Evolutionary conservation across 2,888 invertebrate species (phyloP).

Genomic region (Biston betularia): DNA sequence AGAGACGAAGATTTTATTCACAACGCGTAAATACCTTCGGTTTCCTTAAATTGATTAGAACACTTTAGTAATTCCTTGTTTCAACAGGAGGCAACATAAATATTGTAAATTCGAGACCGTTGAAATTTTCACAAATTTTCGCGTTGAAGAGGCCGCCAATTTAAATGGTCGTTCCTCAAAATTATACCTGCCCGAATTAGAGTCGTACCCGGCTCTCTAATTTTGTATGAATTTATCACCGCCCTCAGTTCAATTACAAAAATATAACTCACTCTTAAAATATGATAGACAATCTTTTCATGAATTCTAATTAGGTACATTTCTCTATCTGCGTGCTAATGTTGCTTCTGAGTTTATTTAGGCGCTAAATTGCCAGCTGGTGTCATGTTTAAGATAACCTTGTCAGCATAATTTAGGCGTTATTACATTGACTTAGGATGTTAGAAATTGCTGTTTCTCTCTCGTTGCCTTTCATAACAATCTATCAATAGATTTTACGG

Average conservation of each 20-base stretch:
- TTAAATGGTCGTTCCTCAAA: constrained; percentile 38
- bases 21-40: constrained; percentile 46
- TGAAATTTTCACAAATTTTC: constrained; percentile 39
- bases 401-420: constrained; percentile 16
- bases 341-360: constrained; percentile 14
- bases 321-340: constrained; percentile 22
- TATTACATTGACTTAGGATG: constrained; percentile 35
- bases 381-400: constrained; percentile 21
- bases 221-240: constrained; percentile 37
- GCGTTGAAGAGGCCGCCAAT: constrained; percentile 38
- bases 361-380: constrained; percentile 8
- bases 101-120: constrained; percentile 44
- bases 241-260: constrained; percentile 30
- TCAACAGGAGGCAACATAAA: constrained; percentile 51
- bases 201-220: constrained; percentile 25
- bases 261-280: constrained; percentile 26
- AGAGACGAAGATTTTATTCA: constrained; percentile 42
- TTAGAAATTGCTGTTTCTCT: constrained; percentile 8
- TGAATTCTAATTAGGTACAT: constrained; percentile 25
- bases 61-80: constrained; percentile 53
- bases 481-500: constrained; percentile 6
- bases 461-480: constrained; percentile 11
- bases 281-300: constrained; percentile 22
- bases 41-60: constrained; percentile 55
- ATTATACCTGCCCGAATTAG: constrained; percentile 39